Evolutionary conservation across 2,797 vertebrate genomes (phyloP).

Genomic region (Carcharodon carcharias): DNA sequence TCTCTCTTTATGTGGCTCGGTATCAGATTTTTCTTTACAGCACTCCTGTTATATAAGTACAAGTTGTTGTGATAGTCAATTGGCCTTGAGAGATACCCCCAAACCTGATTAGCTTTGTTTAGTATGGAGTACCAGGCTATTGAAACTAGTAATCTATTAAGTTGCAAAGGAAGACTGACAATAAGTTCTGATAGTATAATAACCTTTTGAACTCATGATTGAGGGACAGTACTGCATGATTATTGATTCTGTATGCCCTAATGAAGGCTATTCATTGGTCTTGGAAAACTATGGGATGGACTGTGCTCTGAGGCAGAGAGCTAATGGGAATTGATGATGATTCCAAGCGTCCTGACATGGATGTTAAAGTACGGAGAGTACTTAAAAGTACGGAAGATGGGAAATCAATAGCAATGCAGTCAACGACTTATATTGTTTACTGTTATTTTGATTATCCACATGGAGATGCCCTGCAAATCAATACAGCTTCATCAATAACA

Average conservation of each 20-base stretch:
- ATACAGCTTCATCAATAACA: neutral
- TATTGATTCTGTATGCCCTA: neutral
- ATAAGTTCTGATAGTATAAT: neutral
- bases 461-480: neutral
- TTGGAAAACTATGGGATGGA: neutral
- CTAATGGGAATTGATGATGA: neutral
- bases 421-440: neutral
- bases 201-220: neutral
- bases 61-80: neutral
- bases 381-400: neutral
- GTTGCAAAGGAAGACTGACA: neutral
- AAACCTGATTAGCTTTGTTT: neutral
- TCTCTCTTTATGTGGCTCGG: neutral
- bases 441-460: slow-evolving; percentile 1
- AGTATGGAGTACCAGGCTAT: neutral
- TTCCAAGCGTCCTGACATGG: neutral
- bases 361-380: neutral
- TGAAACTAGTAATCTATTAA: neutral
- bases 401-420: slow-evolving; percentile 19
- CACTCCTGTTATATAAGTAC: neutral
- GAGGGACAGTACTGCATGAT: neutral
- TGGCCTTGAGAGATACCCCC: neutral
- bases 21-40: no score
- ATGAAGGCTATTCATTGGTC: neutral
- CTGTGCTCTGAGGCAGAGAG: neutral